phyloP scores from a whole-genome alignment of 2,797 vertebrate genomes.

The Hemibagrus guttatus region DNA sequence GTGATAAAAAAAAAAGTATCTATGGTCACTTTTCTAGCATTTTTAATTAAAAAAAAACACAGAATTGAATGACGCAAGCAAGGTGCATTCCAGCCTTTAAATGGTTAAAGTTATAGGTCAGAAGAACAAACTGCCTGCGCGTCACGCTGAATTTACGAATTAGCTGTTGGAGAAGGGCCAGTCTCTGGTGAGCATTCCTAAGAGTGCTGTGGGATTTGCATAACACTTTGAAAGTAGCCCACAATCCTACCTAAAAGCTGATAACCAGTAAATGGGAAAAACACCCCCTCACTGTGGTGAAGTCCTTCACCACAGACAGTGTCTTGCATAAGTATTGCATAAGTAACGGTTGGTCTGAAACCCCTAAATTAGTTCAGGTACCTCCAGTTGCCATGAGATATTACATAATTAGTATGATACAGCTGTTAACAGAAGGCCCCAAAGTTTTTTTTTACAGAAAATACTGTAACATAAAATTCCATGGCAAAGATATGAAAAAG shows the following conservation, averaged over 20 bases:
- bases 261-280: neutral
- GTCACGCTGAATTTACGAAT: constrained; percentile 7
- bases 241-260: neutral
- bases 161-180: neutral
- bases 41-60: neutral
- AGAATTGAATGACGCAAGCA: neutral
- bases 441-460: neutral
- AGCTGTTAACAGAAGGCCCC: neutral
- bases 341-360: neutral
- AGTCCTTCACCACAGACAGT: neutral
- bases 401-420: neutral
- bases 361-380: neutral
- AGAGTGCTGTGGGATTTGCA: constrained; percentile 7
- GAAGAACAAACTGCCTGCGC: neutral
- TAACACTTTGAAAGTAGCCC: neutral
- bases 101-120: neutral
- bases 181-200: constrained; percentile 11
- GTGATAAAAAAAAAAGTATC: neutral
- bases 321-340: neutral
- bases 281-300: neutral
- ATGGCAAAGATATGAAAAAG: neutral
- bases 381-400: neutral
- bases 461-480: neutral
- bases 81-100: neutral
- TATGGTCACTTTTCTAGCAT: neutral